These are phyloP conservation scores for Maconellicoccus hirsutus DNA, from an alignment of 1,140 invertebrate species.

Conservation along the genomic window DNA sequence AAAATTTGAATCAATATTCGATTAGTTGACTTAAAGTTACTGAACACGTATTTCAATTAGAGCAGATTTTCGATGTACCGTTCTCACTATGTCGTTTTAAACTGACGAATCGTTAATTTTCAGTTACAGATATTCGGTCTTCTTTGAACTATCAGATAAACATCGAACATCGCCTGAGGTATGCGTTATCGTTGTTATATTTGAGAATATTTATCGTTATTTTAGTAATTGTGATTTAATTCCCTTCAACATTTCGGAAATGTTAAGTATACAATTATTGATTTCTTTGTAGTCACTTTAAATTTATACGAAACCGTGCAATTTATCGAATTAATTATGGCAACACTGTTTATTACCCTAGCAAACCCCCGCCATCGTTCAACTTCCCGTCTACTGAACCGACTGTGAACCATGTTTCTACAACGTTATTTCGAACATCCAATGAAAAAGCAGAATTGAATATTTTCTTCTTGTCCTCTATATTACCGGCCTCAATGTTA, in stretches of 20 bases:
- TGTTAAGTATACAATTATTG: background rate
- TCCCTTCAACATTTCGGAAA: no score
- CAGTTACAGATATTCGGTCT: no score
- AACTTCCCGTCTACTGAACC: background rate
- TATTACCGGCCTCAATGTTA: background rate
- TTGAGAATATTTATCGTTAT: background rate
- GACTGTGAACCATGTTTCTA: background rate
- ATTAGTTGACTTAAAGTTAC: no score
- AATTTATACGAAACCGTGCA: background rate
- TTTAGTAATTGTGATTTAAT: background rate
- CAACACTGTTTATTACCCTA: background rate
- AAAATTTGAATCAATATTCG: no score
- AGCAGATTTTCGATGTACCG: no score
- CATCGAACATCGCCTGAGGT: no score
- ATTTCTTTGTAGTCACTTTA: background rate
- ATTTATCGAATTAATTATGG: background rate
- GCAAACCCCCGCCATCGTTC: background rate
- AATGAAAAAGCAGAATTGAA: background rate
- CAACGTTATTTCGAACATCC: background rate
- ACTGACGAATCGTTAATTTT: no score
- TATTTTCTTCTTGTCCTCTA: slow-evolving; percentile 9
- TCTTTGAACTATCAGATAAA: no score
- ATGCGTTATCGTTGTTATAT: no score
- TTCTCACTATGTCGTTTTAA: no score
- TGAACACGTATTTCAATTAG: no score